A percentile compares a stretch with the other conserved stretches of the same genome.
These are phyloP conservation scores for Garra rufa DNA, from an alignment of 2,113 vertebrate genomes.

Conservation along the genomic window DNA sequence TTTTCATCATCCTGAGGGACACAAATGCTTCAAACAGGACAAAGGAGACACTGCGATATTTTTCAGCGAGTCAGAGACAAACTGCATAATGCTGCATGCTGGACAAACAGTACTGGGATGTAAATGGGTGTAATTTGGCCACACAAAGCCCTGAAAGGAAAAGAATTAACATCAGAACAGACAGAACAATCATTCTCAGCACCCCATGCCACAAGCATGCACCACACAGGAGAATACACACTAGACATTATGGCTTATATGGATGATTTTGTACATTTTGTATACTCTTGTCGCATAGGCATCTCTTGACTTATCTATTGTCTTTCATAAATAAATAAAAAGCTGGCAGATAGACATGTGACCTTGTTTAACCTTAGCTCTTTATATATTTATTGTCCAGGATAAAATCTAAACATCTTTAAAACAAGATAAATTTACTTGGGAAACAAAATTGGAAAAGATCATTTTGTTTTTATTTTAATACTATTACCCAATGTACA, in stretches of 20 bases:
- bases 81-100: slow-evolving; percentile 70
- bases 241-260: slow-evolving; percentile 48
- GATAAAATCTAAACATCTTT: neutral
- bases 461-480: neutral
- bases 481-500: neutral
- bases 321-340: neutral
- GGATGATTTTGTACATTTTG: neutral
- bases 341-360: neutral
- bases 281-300: neutral
- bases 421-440: neutral
- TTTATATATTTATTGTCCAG: neutral
- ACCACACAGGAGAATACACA: slow-evolving; percentile 65
- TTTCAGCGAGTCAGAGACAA: slow-evolving; percentile 56
- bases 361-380: neutral
- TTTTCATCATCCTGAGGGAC: slow-evolving; percentile 35
- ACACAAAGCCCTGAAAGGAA: slow-evolving; percentile 67
- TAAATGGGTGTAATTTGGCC: slow-evolving; percentile 45
- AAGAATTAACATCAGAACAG: slow-evolving; percentile 63
- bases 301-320: neutral
- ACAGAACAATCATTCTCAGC: slow-evolving; percentile 65
- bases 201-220: slow-evolving; percentile 79
- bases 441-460: neutral
- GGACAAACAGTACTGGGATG: slow-evolving; percentile 65
- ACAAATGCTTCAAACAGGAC: slow-evolving; percentile 25
- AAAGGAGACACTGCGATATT: slow-evolving; percentile 53